Base-by-base conservation (phyloP, 2,113 vertebrate species). In the Periophthalmodon schlosseri region DNA sequence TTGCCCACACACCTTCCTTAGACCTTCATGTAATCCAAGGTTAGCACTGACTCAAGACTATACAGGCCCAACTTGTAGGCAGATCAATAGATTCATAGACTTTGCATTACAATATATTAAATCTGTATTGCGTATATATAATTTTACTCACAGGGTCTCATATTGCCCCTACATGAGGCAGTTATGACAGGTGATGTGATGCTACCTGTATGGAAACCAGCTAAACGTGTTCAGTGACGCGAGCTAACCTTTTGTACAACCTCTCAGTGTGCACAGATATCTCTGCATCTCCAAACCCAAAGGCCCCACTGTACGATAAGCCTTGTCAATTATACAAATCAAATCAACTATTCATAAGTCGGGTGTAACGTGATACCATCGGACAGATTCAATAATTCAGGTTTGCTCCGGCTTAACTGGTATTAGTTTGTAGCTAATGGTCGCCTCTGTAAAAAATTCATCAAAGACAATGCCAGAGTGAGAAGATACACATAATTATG, bases 281-380 rank as follows among this genome's bases (percentile, higher is more conserved):
- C 85, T 64, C 87, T 77, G 87, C 90, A 94, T 95, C 94, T 94
- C 92, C 89, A 94, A 87, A 86, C 86, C 93, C 89, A 86, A 90
- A 93, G 92, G 90, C 88, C 92, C 89, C 87, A 84, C 94, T 91
- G 90, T 92, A 91, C 94, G 93, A 95, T 92, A 93, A 93, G 93
- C 93, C 92, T 93, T 95, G 96, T 96, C 95, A 97, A 90, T 96
- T 96, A 96, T 93, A 95, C 95, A 96, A 96, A 95, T 97, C 94
- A 95, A 95, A 96, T 97, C 95, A 96, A 96, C 95, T 97, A 96
- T 97, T 97, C 96, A 96, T 96, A 96, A 95, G 96, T 91, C 92
- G 93, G 75, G 89, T 78, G 95, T 95, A 96, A 97, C 90, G 79
- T 95, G 95, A 96, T 95, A 95, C 93, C 87, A 92, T 84, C 93